A percentile compares a stretch with the other conserved stretches of the same genome.
phyloP scores from a whole-genome alignment of 2,888 invertebrate species.

The Horisme vitalbata region DNA sequence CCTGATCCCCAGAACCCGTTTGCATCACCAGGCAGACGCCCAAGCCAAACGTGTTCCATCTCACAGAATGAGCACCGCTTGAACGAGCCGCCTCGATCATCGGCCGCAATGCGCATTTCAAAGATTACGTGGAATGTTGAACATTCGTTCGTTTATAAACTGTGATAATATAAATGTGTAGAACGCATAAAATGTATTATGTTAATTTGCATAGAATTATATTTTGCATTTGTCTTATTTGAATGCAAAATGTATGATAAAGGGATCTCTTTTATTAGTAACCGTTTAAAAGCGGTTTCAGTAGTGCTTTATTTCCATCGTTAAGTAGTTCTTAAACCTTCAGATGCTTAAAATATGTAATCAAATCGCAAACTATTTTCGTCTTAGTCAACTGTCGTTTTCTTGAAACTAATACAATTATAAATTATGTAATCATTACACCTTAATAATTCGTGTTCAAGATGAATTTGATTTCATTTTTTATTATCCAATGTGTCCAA shows the following conservation, averaged over 20 bases:
- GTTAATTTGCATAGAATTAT: constrained; percentile 13
- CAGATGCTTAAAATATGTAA: constrained; percentile 9
- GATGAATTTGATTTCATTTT: too few species aligned
- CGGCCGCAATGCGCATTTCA: constrained; percentile 1
- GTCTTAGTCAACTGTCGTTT: neutral
- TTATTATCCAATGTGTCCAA: too few species aligned
- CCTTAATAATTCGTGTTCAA: too few species aligned
- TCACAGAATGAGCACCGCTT: constrained; percentile 36
- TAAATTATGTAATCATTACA: too few species aligned
- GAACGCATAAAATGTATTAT: constrained; percentile 12
- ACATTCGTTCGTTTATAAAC: constrained; percentile 22
- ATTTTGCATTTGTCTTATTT: constrained; percentile 4
- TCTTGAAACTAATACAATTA: too few species aligned
- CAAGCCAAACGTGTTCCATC: constrained; percentile 38
- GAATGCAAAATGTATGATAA: constrained; percentile 1
- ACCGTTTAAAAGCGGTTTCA: constrained; percentile 1
- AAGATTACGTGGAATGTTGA: constrained; percentile 21
- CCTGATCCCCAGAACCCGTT: constrained; percentile 48
- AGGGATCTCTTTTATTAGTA: constrained; percentile 3
- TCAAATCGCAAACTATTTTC: constrained; percentile 4
- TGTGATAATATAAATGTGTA: constrained; percentile 31
- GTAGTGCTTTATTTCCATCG: too few species aligned
- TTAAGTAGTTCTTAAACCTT: constrained; percentile 1
- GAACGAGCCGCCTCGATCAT: neutral
- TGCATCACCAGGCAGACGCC: constrained; percentile 35